phyloP scores from a whole-genome alignment of 2,888 invertebrate genomes.

The Myathropa florea region DNA sequence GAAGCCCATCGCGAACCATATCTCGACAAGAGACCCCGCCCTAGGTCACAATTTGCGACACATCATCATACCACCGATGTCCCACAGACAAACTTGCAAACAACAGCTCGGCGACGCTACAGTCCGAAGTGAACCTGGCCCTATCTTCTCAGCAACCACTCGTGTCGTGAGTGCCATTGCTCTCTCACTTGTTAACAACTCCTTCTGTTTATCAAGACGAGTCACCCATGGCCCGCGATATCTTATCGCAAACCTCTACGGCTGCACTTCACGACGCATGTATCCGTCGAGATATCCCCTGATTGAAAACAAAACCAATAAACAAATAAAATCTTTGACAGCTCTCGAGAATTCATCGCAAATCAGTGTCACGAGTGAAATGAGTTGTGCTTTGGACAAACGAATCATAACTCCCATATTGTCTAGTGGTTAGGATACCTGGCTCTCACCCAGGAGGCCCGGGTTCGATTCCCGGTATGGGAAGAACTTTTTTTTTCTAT shows the following conservation, averaged over 20 bases:
- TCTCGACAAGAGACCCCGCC: no score
- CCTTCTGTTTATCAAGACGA: not conserved
- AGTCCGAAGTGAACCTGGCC: no score
- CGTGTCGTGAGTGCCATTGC: no score
- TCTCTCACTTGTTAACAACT: not conserved
- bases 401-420: slow-evolving; percentile 39
- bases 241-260: not conserved
- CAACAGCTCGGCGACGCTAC: no score
- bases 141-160: no score
- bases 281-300: not conserved
- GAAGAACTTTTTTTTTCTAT: slow-evolving; percentile 13
- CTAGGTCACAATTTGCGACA: no score
- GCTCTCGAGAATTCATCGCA: not conserved
- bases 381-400: not conserved
- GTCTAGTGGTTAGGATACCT: slow-evolving; percentile 65
- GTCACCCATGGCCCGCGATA: not conserved
- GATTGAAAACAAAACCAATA: not conserved
- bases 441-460: slow-evolving; percentile 65
- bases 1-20: no score
- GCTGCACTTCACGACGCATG: not conserved
- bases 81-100: no score
- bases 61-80: no score
- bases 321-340: not conserved
- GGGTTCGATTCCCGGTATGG: slow-evolving; percentile 65
- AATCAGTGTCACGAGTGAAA: not conserved